Evolutionary conservation across 2,113 vertebrate genomes (phyloP).

Genomic region (Ariopsis seemanni): DNA sequence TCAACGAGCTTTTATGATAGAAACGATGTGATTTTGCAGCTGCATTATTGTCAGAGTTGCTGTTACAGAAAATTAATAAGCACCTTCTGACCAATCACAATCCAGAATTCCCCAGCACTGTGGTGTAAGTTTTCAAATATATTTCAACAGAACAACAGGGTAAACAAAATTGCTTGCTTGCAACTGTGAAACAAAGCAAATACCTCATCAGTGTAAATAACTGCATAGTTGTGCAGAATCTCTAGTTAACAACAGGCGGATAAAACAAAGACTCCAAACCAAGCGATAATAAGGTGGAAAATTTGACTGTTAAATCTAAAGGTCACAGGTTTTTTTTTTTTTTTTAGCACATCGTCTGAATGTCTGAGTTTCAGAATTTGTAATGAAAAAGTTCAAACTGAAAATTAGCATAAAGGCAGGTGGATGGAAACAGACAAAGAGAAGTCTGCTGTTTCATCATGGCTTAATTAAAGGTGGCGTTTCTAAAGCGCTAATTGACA

Average conservation of each 20-base stretch:
- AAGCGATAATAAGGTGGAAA: not conserved
- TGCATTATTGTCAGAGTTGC: not conserved
- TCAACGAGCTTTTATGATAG: not conserved
- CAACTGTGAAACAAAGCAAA: not conserved
- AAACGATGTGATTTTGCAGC: not conserved
- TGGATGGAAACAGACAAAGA: not conserved
- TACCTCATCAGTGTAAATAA: not conserved
- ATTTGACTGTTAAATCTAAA: constrained; percentile 11
- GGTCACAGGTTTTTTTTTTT: not conserved
- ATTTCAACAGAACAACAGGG: not conserved
- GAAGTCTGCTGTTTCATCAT: constrained; percentile 33
- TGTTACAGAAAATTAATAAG: not conserved
- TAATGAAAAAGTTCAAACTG: not conserved
- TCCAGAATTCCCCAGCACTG: not conserved
- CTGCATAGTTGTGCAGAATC: not conserved
- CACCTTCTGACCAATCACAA: not conserved
- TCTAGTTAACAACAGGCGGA: not conserved
- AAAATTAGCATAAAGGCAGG: not conserved
- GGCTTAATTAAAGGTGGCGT: constrained; percentile 67
- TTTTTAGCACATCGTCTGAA: not conserved
- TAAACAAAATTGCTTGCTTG: not conserved
- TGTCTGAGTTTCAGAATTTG: not conserved
- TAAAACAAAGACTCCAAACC: constrained; percentile 7
- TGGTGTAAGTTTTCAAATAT: not conserved
- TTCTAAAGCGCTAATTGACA: constrained; percentile 71